Evolutionary conservation across 2,113 vertebrate genomes (phyloP).

Genomic region (Cairina moschata): DNA sequence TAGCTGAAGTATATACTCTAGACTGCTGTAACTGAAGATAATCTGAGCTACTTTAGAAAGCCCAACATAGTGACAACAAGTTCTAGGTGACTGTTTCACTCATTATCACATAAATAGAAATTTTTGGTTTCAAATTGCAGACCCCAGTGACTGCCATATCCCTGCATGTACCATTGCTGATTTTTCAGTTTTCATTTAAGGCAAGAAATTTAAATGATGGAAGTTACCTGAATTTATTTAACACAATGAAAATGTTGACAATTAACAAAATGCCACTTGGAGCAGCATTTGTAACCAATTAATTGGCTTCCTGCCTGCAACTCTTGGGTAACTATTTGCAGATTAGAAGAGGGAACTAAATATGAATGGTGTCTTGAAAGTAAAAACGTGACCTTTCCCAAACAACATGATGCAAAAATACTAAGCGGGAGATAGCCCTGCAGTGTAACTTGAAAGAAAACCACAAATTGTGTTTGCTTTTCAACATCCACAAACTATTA

Average conservation of each 20-base stretch:
- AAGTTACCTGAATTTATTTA: conserved; percentile 36
- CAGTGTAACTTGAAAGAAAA: conserved; percentile 77
- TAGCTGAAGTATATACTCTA: neutral
- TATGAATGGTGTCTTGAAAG: conserved; percentile 75
- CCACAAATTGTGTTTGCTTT: conserved; percentile 76
- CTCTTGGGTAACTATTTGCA: conserved; percentile 66
- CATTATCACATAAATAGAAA: neutral
- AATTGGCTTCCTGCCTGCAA: conserved; percentile 54
- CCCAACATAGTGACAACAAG: neutral
- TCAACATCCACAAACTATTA: conserved; percentile 75
- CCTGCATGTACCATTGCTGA: neutral
- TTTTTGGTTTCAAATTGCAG: neutral
- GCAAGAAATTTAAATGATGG: neutral
- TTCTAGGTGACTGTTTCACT: neutral
- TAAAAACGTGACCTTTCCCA: conserved; percentile 72
- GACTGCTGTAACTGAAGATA: neutral
- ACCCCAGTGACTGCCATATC: neutral
- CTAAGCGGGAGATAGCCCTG: conserved; percentile 71
- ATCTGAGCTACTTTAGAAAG: neutral
- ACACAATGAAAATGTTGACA: neutral
- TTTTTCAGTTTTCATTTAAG: neutral
- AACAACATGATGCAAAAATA: conserved; percentile 66
- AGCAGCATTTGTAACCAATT: conserved; percentile 36
- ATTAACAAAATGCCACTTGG: conserved; percentile 38
- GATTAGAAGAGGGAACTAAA: conserved; percentile 62